A percentile compares a stretch with the other conserved stretches of the same genome.
Conservation (phyloP, 2,797 vertebrate genomes). For the Dallia pectoralis region DNA sequence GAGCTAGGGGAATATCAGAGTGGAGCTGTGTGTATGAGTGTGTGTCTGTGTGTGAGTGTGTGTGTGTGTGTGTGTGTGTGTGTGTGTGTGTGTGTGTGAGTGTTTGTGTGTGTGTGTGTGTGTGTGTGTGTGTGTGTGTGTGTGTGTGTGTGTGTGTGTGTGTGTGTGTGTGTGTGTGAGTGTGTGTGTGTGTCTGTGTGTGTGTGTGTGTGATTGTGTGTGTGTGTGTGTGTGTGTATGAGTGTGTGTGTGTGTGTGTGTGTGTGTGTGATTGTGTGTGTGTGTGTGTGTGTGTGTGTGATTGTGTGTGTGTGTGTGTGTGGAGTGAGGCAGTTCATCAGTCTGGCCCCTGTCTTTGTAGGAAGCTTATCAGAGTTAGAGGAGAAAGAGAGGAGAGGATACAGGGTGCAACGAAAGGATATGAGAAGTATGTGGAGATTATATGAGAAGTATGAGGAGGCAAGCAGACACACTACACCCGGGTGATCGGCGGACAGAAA, state of each 20-base stretch:
- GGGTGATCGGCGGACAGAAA: too few species aligned
- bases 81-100: constrained; percentile 1
- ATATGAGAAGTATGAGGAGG: not conserved
- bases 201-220: too few species aligned
- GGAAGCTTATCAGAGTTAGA: constrained; percentile 44
- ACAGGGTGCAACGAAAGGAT: not conserved
- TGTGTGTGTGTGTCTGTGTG: not conserved
- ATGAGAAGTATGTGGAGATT: too few species aligned
- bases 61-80: constrained; percentile 2
- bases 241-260: constrained; percentile 2
- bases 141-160: constrained; percentile 2
- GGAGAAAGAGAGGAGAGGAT: constrained; percentile 8
- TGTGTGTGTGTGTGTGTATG: constrained; percentile 1
- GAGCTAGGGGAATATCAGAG: constrained; percentile 23
- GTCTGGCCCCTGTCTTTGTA: constrained; percentile 36
- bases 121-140: constrained; percentile 2
- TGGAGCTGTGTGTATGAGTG: not conserved
- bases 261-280: too few species aligned
- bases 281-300: not conserved
- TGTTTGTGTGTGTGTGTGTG: constrained; percentile 3
- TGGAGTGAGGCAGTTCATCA: constrained; percentile 25
- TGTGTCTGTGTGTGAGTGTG: constrained; percentile 1
- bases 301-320: not conserved
- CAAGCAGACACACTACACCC: too few species aligned
- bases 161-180: constrained; percentile 1